Percentiles rank a stretch among this genome's conserved stretches.
phyloP scores from a whole-genome alignment of 1,140 invertebrate species.

The Agrilus planipennis region DNA sequence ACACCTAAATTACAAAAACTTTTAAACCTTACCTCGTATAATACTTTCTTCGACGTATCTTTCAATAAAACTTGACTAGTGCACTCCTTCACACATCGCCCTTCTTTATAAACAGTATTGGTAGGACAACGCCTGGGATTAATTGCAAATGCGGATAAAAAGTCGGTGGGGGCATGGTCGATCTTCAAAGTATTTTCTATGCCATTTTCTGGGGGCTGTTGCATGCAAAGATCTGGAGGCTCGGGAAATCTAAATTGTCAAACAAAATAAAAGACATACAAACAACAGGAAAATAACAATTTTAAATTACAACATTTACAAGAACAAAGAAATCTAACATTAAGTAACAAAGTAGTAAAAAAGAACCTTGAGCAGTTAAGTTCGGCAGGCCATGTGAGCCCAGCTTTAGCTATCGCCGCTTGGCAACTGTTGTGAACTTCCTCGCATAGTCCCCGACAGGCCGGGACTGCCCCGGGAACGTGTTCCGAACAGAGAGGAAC shows the following conservation, averaged over 20 bases:
- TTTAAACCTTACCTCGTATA: constrained; percentile 4
- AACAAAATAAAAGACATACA: constrained; percentile 17
- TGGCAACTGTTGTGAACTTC: constrained; percentile 67
- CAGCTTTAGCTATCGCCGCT: constrained; percentile 57
- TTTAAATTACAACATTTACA: no score
- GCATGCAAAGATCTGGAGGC: constrained; percentile 23
- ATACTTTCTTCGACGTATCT: no score
- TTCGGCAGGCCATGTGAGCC: constrained; percentile 57
- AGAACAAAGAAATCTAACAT: constrained; percentile 38
- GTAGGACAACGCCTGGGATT: no score
- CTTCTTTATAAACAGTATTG: constrained; percentile 15
- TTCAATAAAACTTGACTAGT: no score
- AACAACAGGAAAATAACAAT: background rate
- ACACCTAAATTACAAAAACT: no score
- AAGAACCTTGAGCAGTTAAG: constrained; percentile 64
- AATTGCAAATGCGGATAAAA: no score
- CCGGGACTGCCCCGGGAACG: constrained; percentile 71
- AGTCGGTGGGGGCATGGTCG: constrained; percentile 7
- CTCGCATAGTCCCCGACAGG: constrained; percentile 76
- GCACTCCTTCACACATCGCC: constrained; percentile 32
- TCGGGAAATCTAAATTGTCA: constrained; percentile 41
- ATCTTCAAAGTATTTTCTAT: constrained; percentile 1
- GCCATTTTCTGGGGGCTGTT: constrained; percentile 20
- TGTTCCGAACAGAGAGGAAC: constrained; percentile 87
- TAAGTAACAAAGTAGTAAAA: background rate